Conservation (phyloP, 1,140 invertebrate genomes). For the Aphis gossypii region DNA sequence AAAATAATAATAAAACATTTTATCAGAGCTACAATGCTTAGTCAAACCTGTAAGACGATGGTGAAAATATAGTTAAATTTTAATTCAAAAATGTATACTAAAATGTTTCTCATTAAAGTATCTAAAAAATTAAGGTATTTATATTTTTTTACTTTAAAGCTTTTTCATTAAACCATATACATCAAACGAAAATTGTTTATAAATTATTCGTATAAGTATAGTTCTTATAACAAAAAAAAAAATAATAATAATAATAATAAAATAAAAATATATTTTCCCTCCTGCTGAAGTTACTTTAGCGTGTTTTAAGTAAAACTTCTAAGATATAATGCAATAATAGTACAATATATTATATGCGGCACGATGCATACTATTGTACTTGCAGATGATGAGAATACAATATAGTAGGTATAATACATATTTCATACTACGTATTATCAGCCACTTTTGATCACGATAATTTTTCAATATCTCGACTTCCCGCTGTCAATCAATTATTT, state of each 20-base stretch:
- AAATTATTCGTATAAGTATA: neutral
- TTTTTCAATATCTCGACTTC: neutral
- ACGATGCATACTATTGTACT: neutral
- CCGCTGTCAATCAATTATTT: slow-evolving; percentile 15
- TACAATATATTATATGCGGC: neutral
- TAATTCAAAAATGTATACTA: neutral
- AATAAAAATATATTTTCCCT: neutral
- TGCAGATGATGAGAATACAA: neutral
- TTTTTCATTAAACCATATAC: too few relatives aligned
- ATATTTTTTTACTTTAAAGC: neutral
- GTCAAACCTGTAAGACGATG: neutral
- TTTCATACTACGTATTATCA: neutral
- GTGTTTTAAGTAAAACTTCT: neutral
- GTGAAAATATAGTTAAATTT: neutral
- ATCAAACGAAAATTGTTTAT: neutral
- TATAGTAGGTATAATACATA: neutral
- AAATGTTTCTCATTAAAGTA: neutral
- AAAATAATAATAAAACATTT: neutral
- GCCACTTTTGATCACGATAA: neutral
- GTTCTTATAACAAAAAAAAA: neutral
- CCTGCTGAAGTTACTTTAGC: neutral
- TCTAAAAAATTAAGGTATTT: too few relatives aligned
- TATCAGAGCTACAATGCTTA: neutral
- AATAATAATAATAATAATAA: too few relatives aligned
- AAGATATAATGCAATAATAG: neutral